Evolutionary conservation across 2,797 vertebrate genomes (phyloP), one percentile per base, ranked within the genome.

Genomic region (Enteromius unitaeniatus): DNA sequence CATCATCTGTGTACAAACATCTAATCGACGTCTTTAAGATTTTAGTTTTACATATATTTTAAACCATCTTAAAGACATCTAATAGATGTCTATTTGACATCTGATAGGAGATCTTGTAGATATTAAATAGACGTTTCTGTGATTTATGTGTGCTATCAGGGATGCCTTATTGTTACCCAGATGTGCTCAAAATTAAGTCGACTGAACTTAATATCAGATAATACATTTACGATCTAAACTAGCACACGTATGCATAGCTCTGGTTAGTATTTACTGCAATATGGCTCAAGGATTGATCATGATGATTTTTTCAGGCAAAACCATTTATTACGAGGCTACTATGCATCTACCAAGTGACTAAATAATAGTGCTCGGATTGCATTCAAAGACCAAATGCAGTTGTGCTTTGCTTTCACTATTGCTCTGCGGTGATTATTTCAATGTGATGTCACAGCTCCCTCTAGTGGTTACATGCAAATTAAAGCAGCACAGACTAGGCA

Each of bases 391-490:
- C 6, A 67, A 76, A 77, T 60, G 14, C 23, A n/a, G 14, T 62
- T 21, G 37, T 14, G 8, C 65, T 51, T 85, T 28, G 34, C 40
- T 1, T 15, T 60, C 31, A 23, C 34, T 40, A 47, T 77, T 60
- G 13, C 51, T 75, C 19, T 58, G 42, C 65, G 28, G 47, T 19
- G 17, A 9, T n/a, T 80, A 9, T n/a, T 80, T 53, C 1, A 75
- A 51, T 10, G 19, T 78, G 37, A 68, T 73, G 17, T 14, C 31
- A 68, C 83, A 69, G 68, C 60, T 51, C 79, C 40, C 83, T 72
- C 86, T 84, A 78, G 86, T 79, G 68, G 83, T 84, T 67, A 58
- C 21, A 78, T 13, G 26, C 28, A 21, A 67, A 74, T 5, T 51
- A 73, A 23, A 19, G 49, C 49, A 79, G 37, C 4, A 19, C 49